These are phyloP conservation scores for Petrocephalus schoutedeni DNA, from an alignment of 2,797 vertebrate genomes.

Conservation along the genomic window DNA sequence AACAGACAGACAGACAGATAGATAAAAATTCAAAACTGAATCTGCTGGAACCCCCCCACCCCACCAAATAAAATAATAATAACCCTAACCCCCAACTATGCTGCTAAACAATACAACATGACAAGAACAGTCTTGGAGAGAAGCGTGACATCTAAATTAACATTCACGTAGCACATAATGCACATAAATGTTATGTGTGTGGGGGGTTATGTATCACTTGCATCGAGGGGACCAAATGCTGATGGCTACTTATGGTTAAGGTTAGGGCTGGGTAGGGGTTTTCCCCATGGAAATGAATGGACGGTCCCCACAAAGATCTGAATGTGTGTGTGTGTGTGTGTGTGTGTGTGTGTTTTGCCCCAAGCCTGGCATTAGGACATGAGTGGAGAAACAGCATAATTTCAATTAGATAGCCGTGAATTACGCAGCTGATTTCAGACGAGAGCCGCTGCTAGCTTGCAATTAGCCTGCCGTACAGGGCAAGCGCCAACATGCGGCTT, in stretches of 20 bases:
- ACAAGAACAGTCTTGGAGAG: neutral
- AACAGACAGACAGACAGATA: neutral
- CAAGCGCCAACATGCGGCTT: constrained; percentile 51
- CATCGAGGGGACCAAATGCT: neutral
- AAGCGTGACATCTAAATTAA: neutral
- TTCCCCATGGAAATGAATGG: neutral
- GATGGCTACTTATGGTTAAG: neutral
- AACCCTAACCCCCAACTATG: neutral
- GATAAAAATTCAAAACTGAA: neutral
- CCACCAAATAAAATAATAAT: neutral
- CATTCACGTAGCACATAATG: neutral
- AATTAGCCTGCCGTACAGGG: constrained; percentile 54
- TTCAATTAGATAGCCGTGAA: constrained; percentile 4
- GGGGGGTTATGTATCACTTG: neutral
- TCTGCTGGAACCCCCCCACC: neutral
- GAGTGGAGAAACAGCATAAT: neutral
- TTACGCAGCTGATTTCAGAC: neutral
- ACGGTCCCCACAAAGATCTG: neutral
- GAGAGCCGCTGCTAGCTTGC: constrained; percentile 22
- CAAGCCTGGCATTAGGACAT: neutral
- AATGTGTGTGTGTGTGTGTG: neutral
- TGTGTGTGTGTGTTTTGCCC: neutral
- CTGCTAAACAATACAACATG: neutral
- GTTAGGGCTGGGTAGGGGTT: neutral
- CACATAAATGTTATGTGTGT: neutral